A percentile compares a stretch with the other conserved stretches of the same genome.
These are phyloP conservation scores for Cepphus grylle DNA, from an alignment of 2,113 vertebrate genomes.

Conservation along the genomic window DNA sequence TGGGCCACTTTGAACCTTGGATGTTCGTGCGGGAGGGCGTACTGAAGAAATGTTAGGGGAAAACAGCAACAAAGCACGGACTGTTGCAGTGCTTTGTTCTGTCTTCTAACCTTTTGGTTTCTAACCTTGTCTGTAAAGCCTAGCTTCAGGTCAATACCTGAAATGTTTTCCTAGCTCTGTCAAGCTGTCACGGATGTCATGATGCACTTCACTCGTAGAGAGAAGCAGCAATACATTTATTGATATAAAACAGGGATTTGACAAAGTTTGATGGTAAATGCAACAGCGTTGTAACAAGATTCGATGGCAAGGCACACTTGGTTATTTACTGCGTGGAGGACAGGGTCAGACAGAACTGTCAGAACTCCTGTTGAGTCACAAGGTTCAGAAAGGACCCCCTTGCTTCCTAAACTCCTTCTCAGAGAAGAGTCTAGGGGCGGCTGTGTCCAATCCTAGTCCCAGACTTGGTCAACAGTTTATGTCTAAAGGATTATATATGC, in stretches of 20 bases:
- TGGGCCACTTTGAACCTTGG: background rate
- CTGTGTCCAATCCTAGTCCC: background rate
- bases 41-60: background rate
- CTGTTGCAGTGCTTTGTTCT: background rate
- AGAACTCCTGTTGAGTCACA: background rate
- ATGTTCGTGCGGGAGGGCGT: background rate
- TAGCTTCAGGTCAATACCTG: background rate
- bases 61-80: fast-evolving
- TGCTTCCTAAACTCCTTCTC: background rate
- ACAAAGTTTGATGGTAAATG: background rate
- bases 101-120: background rate
- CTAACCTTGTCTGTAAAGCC: background rate
- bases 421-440: background rate
- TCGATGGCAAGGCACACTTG: background rate
- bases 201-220: background rate
- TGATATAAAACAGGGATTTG: background rate
- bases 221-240: background rate
- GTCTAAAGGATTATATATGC: background rate
- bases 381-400: background rate
- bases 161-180: background rate
- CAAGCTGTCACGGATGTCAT: background rate
- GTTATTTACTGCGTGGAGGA: background rate
- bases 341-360: background rate
- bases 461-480: background rate
- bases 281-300: background rate